These are phyloP conservation scores for Augiades crinisus DNA, from an alignment of 2,888 invertebrate genomes.

Conservation along the genomic window DNA sequence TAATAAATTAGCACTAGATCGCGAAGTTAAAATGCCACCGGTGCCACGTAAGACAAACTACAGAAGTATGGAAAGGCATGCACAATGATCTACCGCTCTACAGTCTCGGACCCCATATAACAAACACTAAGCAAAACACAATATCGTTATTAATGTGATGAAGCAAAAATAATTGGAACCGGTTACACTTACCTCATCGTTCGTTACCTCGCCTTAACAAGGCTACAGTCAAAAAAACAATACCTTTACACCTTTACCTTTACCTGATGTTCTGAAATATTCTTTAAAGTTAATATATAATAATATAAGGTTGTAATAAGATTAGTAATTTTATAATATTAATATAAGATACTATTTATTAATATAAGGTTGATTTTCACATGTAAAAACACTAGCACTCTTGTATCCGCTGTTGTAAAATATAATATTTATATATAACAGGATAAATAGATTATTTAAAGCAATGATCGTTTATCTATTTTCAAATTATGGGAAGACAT, in stretches of 20 bases:
- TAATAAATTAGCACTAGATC: slow-evolving; percentile 51
- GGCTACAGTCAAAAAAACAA: slow-evolving; percentile 61
- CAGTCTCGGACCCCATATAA: slow-evolving; percentile 53
- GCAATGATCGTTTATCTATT: slow-evolving; percentile 71
- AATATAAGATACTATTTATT: slow-evolving; percentile 66
- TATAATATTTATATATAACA: slow-evolving; percentile 72
- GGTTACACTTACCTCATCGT: slow-evolving; percentile 58
- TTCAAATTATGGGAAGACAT: slow-evolving; percentile 81
- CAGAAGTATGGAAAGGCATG: slow-evolving; percentile 45
- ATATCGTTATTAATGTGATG: slow-evolving; percentile 35
- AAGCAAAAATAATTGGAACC: slow-evolving; percentile 38
- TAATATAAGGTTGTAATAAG: slow-evolving; percentile 62
- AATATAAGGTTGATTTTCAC: slow-evolving; percentile 75
- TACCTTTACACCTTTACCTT: slow-evolving; percentile 67
- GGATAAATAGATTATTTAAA: slow-evolving; percentile 74
- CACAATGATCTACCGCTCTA: slow-evolving; percentile 51
- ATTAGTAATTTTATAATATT: slow-evolving; percentile 77
- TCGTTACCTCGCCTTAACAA: slow-evolving; percentile 67
- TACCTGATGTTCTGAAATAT: slow-evolving; percentile 74
- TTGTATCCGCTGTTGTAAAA: slow-evolving; percentile 72
- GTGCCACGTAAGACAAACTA: slow-evolving; percentile 34
- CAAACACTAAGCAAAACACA: slow-evolving; percentile 58
- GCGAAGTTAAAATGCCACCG: slow-evolving; percentile 24
- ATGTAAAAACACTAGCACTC: slow-evolving; percentile 82
- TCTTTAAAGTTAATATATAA: slow-evolving; percentile 57